These are phyloP conservation scores for Zeugodacus cucurbitae DNA, from an alignment of 1,140 invertebrate species.

Conservation along the genomic window DNA sequence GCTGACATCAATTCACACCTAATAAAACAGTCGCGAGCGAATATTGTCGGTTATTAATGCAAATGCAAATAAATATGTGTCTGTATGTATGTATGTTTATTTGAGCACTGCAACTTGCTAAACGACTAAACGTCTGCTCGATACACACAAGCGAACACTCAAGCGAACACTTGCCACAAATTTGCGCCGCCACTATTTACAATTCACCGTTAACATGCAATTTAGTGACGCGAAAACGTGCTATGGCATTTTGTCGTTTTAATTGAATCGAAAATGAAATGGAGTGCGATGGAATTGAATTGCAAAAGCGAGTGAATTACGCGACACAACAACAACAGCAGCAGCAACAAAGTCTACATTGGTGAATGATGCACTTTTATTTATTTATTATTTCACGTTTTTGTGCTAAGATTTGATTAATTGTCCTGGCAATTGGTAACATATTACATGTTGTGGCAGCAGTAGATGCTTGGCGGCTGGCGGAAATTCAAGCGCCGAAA, in stretches of 20 bases:
- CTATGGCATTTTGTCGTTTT: slow-evolving; percentile 16
- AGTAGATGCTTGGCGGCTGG: neutral
- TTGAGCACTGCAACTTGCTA: neutral
- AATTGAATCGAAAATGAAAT: slow-evolving; percentile 21
- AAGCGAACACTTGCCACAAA: neutral
- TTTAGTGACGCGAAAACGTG: slow-evolving; percentile 14
- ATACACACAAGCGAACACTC: neutral
- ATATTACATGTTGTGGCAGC: neutral
- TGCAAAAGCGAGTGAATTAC: neutral
- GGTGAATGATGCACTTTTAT: neutral
- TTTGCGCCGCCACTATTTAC: neutral
- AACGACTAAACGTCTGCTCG: neutral
- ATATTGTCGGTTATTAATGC: neutral
- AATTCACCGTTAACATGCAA: slow-evolving; percentile 21
- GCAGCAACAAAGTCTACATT: neutral
- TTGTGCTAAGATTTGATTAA: slow-evolving; percentile 2
- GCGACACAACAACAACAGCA: neutral
- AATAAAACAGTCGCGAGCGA: neutral
- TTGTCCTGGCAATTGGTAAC: slow-evolving; percentile 13
- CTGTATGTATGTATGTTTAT: neutral
- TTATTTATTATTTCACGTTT: neutral
- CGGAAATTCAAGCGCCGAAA: neutral
- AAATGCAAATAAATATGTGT: neutral
- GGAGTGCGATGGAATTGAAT: slow-evolving; percentile 5
- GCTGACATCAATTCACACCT: slow-evolving; percentile 7